Evolutionary conservation across 2,888 invertebrate species (phyloP), one percentile per base, ranked within the genome.

Genomic region (Graphium colonna): DNA sequence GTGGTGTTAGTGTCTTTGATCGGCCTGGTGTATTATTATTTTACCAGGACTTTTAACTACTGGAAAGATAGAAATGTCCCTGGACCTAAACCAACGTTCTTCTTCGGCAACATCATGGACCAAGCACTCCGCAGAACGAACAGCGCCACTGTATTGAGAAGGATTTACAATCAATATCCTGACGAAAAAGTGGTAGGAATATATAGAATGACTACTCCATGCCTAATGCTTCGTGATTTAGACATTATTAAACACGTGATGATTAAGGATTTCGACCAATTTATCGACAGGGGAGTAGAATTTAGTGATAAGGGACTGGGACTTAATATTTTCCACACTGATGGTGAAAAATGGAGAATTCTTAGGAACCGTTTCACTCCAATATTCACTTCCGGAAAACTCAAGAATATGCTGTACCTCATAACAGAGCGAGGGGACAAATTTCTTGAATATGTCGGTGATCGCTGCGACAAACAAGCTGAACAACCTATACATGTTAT

Each of bases 111-210:
- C 42, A 1, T 75, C 0, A 65, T 64, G 10, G 68, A 74, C 16
- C 64, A 67, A 0, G 51, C 64, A 1, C 48, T 74, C 0, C 57
- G 71, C 15, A 58, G 45, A 15, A 68, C 69, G 58, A 62, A 64
- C 42, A 8, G 58, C 0, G 64, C 64, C 1, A 18, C 57, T 1
- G 52, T 74, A 1, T 55, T 69, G 3, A 60, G 67, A 45, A 67
- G 73, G 36, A 55, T 75, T 1, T 80, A 82, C 45, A 39, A 71
- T 0, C 49, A 57, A 1, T 81, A 60, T 51, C 72, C 75, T 0
- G 61, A 75, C 3, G 79, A 79, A 57, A 79, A 77, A 62, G 62
- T 78, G 0, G 70, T 82, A 0, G 82, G 82, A 1, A 5, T 79
- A 0, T 82, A 70, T 28, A 71, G 73, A 53, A 71, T 77, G 67